These are phyloP conservation scores for Microtus richardsoni DNA, from an alignment of 2,113 vertebrate species.

Conservation along the genomic window DNA sequence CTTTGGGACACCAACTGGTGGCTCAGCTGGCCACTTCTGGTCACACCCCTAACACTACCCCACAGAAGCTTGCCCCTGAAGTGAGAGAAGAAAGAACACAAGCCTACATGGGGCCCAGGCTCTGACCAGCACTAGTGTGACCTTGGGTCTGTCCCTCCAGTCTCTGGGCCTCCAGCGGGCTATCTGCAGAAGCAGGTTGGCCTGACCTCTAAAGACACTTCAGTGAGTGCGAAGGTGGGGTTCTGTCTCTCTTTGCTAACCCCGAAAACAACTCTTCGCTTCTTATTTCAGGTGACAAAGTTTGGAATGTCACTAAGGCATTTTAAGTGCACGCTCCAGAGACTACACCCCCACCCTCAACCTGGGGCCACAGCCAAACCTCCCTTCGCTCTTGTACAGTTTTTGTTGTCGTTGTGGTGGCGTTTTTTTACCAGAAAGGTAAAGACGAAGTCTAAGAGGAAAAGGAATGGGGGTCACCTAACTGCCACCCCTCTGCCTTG, in stretches of 20 bases:
- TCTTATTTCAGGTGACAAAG: not conserved
- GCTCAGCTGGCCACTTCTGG: conserved; percentile 4
- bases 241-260: not conserved
- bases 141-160: conserved; percentile 21
- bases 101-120: not conserved
- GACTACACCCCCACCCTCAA: not conserved
- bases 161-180: not conserved
- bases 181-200: not conserved
- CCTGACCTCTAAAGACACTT: not conserved
- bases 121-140: not conserved
- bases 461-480: not conserved
- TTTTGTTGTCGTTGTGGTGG: no score
- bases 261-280: not conserved
- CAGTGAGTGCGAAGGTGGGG: not conserved
- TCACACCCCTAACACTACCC: not conserved
- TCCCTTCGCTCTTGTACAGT: not conserved
- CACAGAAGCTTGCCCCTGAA: not conserved
- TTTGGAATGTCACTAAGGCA: not conserved
- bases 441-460: conserved; percentile 11
- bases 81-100: not conserved
- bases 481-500: not conserved
- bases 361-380: not conserved
- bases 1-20: conserved; percentile 57
- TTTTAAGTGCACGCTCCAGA: not conserved
- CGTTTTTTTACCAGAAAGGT: not conserved